These are phyloP conservation scores for Drosophila formosana DNA, from an alignment of 2,888 invertebrate species.

Conservation along the genomic window DNA sequence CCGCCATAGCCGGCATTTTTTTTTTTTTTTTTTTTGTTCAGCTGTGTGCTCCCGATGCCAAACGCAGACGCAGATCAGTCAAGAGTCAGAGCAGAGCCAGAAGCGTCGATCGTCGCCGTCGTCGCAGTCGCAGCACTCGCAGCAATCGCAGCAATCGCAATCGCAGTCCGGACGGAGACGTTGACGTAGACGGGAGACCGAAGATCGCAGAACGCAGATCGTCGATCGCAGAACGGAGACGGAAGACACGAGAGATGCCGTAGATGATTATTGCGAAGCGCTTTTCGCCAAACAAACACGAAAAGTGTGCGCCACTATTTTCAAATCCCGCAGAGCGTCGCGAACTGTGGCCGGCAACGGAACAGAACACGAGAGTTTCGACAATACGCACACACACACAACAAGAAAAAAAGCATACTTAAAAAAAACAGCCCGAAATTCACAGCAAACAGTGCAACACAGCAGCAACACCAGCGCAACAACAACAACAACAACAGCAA, in stretches of 20 bases:
- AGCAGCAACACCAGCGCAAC: not conserved
- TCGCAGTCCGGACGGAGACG: constrained; percentile 55
- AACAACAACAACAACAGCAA: constrained; percentile 17
- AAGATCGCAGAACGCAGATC: constrained; percentile 18
- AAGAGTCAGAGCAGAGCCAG: constrained; percentile 48
- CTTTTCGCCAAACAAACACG: constrained; percentile 56
- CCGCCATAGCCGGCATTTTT: constrained; percentile 30
- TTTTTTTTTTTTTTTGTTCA: constrained; percentile 5
- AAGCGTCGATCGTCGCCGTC: constrained; percentile 22
- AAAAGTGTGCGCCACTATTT: constrained; percentile 64
- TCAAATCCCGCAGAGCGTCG: constrained; percentile 67
- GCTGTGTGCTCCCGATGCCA: constrained; percentile 53
- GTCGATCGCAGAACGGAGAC: constrained; percentile 12
- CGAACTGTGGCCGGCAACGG: constrained; percentile 69
- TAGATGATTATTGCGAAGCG: constrained; percentile 37
- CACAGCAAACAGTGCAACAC: constrained; percentile 41
- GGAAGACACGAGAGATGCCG: constrained; percentile 35
- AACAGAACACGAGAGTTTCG: constrained; percentile 41
- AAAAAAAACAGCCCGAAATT: constrained; percentile 35
- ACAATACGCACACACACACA: constrained; percentile 8
- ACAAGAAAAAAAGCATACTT: constrained; percentile 1
- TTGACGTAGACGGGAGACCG: constrained; percentile 32
- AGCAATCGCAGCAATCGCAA: constrained; percentile 23
- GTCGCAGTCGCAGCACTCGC: constrained; percentile 25
- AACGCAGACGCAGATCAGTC: constrained; percentile 66